Conservation (phyloP, 30 jellyfish, hydroid and myxozoan genomes). For the Rhopilema esculentum region DNA sequence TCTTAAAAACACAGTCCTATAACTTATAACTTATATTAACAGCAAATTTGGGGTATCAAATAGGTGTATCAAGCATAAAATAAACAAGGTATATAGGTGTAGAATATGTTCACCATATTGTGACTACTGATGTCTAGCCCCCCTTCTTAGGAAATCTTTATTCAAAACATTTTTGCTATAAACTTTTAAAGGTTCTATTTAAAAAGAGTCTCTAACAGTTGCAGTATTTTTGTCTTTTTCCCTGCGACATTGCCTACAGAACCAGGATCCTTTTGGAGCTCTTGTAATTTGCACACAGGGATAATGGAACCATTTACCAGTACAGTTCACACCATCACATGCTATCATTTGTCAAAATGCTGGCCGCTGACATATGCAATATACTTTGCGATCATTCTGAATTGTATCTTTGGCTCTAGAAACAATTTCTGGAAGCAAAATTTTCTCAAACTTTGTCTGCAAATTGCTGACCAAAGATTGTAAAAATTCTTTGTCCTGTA, state of each 20-base stretch:
- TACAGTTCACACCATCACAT: constrained; percentile 32
- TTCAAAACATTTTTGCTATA: not conserved
- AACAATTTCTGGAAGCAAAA: constrained; percentile 36
- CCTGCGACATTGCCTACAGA: constrained; percentile 14
- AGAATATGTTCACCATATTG: not conserved
- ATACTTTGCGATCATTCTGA: not conserved
- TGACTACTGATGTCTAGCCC: not conserved
- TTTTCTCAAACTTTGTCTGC: constrained; percentile 13
- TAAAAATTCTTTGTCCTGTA: not conserved
- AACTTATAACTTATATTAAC: not conserved
- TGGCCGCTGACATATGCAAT: constrained; percentile 41
- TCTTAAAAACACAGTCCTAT: not conserved
- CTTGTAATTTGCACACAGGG: constrained; percentile 47
- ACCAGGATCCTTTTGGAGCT: constrained; percentile 39
- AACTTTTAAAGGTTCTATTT: not conserved
- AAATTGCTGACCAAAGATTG: not conserved
- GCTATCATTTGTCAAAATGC: constrained; percentile 39
- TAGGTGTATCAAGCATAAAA: not conserved
- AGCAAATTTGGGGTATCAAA: not conserved
- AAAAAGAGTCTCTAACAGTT: not conserved
- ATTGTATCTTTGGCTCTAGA: not conserved
- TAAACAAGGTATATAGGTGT: not conserved
- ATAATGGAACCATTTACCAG: constrained; percentile 32
- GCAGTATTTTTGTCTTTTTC: not conserved
- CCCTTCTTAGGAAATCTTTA: not conserved